Percentiles rank a stretch among this genome's conserved stretches.
Evolutionary conservation across 2,797 vertebrate genomes (phyloP).

Genomic region (Tenualosa ilisha): DNA sequence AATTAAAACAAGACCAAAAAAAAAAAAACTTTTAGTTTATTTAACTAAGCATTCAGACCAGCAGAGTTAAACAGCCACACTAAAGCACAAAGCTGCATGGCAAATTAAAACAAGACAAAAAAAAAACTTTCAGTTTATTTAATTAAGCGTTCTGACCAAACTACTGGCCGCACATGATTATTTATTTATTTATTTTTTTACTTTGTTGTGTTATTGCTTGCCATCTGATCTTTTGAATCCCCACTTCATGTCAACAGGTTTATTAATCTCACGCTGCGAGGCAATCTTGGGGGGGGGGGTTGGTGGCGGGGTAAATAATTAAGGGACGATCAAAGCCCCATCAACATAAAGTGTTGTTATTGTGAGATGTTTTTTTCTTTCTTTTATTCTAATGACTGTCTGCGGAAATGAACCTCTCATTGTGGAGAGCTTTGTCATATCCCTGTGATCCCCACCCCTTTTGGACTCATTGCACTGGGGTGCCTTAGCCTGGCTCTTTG

Average conservation of each 20-base stretch:
- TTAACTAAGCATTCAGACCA: background rate
- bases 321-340: background rate
- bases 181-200: background rate
- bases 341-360: background rate
- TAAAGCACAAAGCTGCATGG: background rate
- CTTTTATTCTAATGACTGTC: background rate
- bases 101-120: background rate
- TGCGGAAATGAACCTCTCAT: slow-evolving; percentile 24
- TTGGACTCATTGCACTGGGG: slow-evolving; percentile 32
- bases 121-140: background rate
- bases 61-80: background rate
- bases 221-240: background rate
- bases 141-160: background rate
- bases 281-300: background rate
- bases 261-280: background rate
- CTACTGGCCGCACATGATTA: background rate
- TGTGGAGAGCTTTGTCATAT: slow-evolving; percentile 12
- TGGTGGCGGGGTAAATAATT: background rate
- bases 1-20: background rate
- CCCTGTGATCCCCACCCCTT: background rate
- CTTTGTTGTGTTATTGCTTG: background rate
- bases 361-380: background rate
- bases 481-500: slow-evolving; percentile 52
- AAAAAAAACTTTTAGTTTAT: background rate
- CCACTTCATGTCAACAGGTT: background rate